Conservation (phyloP, 2,888 invertebrate species). For the Toxonevra muliebris region DNA sequence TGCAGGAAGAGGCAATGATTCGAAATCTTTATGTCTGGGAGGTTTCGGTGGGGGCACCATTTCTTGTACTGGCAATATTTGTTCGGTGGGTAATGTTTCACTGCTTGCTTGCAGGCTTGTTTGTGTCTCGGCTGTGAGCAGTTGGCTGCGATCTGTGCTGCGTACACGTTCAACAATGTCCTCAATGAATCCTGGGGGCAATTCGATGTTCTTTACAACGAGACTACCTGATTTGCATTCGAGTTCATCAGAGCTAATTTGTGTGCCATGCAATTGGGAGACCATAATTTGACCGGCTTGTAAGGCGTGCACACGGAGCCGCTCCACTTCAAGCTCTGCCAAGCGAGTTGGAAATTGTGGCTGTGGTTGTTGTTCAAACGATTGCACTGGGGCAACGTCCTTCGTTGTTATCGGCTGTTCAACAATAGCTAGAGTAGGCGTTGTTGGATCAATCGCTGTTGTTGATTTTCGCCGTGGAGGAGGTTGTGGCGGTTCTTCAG, state of each 20-base stretch:
- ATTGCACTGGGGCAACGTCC: slow-evolving; percentile 41
- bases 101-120: slow-evolving; percentile 57
- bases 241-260: slow-evolving; percentile 77
- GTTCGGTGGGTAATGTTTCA: slow-evolving; percentile 46
- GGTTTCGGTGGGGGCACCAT: slow-evolving; percentile 54
- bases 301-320: slow-evolving; percentile 79
- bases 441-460: slow-evolving; percentile 47
- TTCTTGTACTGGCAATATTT: slow-evolving; percentile 34
- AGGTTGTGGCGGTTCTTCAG: slow-evolving; percentile 47
- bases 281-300: slow-evolving; percentile 83
- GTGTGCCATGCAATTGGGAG: slow-evolving; percentile 81
- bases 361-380: slow-evolving; percentile 34
- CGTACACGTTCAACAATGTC: slow-evolving; percentile 70
- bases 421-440: slow-evolving; percentile 26
- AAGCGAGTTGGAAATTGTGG: slow-evolving; percentile 62
- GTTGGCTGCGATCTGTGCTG: slow-evolving; percentile 51
- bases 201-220: slow-evolving; percentile 74
- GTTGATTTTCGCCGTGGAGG: slow-evolving; percentile 60
- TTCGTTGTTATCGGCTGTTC: slow-evolving; percentile 32
- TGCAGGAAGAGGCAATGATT: slow-evolving; percentile 16
- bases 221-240: slow-evolving; percentile 76
- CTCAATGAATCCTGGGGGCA: slow-evolving; percentile 75
- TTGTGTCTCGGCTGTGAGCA: slow-evolving; percentile 64
- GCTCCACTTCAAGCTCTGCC: slow-evolving; percentile 80
- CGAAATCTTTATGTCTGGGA: slow-evolving; percentile 48